Conservation (phyloP, 2,888 invertebrate genomes). For the Mythimna lalbum region DNA sequence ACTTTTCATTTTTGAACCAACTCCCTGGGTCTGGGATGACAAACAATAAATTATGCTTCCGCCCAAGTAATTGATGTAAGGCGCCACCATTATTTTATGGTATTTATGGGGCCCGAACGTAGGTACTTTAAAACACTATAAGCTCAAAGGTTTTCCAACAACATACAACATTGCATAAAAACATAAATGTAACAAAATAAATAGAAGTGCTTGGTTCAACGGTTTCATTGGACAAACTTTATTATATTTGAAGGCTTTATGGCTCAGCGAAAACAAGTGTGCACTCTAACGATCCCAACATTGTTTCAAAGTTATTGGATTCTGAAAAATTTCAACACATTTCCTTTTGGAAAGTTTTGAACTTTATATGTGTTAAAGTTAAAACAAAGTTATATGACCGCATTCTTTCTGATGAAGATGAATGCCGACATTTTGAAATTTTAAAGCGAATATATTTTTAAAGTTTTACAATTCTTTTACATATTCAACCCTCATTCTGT, state of each 20-base stretch:
- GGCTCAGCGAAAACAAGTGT: slow-evolving; percentile 34
- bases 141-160: background rate
- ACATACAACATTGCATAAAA: background rate
- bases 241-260: slow-evolving; percentile 56
- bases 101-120: no score
- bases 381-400: slow-evolving; percentile 54
- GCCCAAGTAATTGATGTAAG: no score
- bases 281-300: slow-evolving; percentile 57
- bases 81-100: no score
- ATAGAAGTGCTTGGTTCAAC: slow-evolving; percentile 13
- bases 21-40: no score
- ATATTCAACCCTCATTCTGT: background rate
- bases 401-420: slow-evolving; percentile 53
- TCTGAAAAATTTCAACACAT: slow-evolving; percentile 58
- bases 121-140: background rate
- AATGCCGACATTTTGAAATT: slow-evolving; percentile 53
- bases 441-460: slow-evolving; percentile 36
- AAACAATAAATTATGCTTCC: no score
- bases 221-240: slow-evolving; percentile 50
- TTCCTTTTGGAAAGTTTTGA: slow-evolving; percentile 48
- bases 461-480: slow-evolving; percentile 31
- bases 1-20: no score
- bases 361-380: slow-evolving; percentile 61
- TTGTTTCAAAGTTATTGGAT: slow-evolving; percentile 59
- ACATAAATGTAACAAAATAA: slow-evolving; percentile 17